A percentile compares a stretch with the other conserved stretches of the same genome.
phyloP scores from a whole-genome alignment of 2,797 vertebrate species.

The Arnoldichthys spilopterus region DNA sequence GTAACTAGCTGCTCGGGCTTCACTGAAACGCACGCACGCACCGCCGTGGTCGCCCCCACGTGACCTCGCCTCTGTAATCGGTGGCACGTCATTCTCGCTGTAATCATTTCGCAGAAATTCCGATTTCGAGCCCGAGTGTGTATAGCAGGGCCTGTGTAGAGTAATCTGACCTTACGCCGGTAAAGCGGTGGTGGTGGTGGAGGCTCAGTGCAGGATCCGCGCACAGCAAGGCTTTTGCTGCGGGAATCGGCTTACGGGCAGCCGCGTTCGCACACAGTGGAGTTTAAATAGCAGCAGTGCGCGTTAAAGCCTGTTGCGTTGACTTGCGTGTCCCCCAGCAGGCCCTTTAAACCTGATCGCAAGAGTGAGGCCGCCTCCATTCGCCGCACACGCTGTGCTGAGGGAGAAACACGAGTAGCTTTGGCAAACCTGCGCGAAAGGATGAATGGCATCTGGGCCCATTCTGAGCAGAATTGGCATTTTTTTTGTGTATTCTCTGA shows the following conservation, averaged over 20 bases:
- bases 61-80: slow-evolving; percentile 12
- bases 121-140: no score
- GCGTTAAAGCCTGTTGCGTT: slow-evolving; percentile 10
- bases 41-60: background rate
- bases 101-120: background rate
- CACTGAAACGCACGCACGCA: background rate
- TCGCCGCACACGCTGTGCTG: background rate
- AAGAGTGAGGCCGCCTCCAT: no score
- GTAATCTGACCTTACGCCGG: background rate
- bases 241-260: background rate
- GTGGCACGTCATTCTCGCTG: slow-evolving; percentile 9
- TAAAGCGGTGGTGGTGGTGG: background rate
- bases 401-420: background rate
- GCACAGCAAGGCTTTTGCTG: background rate
- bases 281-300: slow-evolving; percentile 14
- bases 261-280: background rate
- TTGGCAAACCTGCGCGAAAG: background rate
- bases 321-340: background rate
- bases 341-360: slow-evolving; percentile 19
- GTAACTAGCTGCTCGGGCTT: background rate
- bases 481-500: background rate
- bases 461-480: no score
- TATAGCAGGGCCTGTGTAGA: background rate
- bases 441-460: no score
- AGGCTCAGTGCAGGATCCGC: no score